A percentile compares a stretch with the other conserved stretches of the same genome.
These are phyloP conservation scores for Bathynomus jamesi DNA, from an alignment of 1,140 invertebrate genomes.

Conservation along the genomic window DNA sequence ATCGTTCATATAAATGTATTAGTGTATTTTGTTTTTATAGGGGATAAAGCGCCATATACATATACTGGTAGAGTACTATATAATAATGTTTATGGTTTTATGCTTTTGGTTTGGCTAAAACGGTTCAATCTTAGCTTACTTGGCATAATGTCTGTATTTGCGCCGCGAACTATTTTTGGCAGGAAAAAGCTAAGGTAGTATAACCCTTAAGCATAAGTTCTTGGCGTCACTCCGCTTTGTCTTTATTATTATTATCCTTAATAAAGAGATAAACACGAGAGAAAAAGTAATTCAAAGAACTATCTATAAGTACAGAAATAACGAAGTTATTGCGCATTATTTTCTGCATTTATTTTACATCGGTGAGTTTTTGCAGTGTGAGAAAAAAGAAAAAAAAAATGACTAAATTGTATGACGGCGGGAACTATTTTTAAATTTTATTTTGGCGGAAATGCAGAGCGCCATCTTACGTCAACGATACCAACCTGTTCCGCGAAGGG, in stretches of 20 bases:
- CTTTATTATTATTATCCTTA: background rate
- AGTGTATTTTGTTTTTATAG: background rate
- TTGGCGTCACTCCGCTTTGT: background rate
- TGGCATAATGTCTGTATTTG: background rate
- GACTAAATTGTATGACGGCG: background rate
- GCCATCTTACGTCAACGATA: background rate
- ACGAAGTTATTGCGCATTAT: background rate
- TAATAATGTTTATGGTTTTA: background rate
- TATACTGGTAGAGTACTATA: background rate
- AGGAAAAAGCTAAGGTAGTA: too few relatives aligned
- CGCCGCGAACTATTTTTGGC: background rate
- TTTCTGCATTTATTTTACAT: background rate
- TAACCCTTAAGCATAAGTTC: background rate
- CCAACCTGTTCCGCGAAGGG: background rate
- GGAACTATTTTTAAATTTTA: background rate
- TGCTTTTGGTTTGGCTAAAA: background rate
- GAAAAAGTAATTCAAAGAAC: background rate
- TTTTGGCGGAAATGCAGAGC: background rate
- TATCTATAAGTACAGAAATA: background rate
- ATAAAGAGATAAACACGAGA: background rate
- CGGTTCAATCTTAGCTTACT: background rate
- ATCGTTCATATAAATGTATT: background rate
- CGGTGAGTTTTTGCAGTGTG: background rate
- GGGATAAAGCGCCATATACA: background rate
- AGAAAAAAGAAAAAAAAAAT: background rate